phyloP scores from a whole-genome alignment of 1,140 invertebrate genomes.

The Akabosia matsudoensis region DNA sequence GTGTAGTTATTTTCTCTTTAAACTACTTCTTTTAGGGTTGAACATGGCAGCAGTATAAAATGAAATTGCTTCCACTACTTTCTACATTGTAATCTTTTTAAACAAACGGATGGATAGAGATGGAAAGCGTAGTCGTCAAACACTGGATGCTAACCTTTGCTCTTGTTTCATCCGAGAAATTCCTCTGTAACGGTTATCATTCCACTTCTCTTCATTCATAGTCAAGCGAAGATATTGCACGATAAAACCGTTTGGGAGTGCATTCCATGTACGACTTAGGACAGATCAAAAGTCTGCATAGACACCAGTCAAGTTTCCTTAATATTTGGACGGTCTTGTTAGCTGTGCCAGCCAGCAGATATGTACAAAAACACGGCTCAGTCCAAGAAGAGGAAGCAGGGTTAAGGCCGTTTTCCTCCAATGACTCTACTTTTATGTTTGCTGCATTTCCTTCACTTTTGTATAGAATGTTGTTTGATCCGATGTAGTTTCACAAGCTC shows the following conservation, averaged over 20 bases:
- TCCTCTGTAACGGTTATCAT: neutral
- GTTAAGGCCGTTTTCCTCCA: conserved; percentile 18
- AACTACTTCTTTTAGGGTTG: too few species aligned
- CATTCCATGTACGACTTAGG: too few species aligned
- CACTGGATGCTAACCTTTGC: neutral
- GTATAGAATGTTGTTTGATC: neutral
- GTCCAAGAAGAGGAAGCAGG: conserved; percentile 12
- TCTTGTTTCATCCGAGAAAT: neutral
- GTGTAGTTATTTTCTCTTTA: too few species aligned
- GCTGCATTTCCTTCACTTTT: neutral
- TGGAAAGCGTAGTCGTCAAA: neutral
- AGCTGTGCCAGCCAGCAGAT: too few species aligned
- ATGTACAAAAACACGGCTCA: neutral
- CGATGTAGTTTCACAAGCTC: neutral
- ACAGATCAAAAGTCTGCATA: too few species aligned
- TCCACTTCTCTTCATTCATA: too few species aligned
- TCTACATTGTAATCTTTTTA: conserved; percentile 4
- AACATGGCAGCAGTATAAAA: conserved; percentile 10
- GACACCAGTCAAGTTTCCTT: too few species aligned
- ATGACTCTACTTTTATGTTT: neutral
- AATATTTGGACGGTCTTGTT: too few species aligned
- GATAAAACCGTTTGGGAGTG: too few species aligned
- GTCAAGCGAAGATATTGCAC: too few species aligned
- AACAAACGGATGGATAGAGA: neutral
- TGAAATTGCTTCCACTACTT: conserved; percentile 12